Evolutionary conservation across 2,797 vertebrate genomes (phyloP), one percentile per base, ranked within the genome.

Genomic region (Coluber constrictor): DNA sequence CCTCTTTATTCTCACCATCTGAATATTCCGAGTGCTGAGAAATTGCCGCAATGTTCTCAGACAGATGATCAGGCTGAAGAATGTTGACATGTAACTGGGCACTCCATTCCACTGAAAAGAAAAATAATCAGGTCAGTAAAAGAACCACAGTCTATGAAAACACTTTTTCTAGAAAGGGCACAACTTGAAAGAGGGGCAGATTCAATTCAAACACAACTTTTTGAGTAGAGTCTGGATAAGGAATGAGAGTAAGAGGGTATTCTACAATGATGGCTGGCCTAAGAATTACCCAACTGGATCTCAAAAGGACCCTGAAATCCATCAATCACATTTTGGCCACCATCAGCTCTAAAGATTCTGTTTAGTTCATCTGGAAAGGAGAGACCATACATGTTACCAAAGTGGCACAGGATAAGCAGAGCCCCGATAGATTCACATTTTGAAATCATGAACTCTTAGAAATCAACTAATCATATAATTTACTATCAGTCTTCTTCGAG

Each of bases 21-120:
- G 98, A 98, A 93, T 96, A 96, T 93, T 94, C 97, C 0, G 97
- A 95, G 87, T 97, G 96, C 93, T 89, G 96, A 32, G 98, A 98
- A 97, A 99, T 96, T 11, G 98, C 99, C 11, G 98, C 99, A 94
- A 99, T 97, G 93, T 99, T 97, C 93, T 99, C 99, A 56, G 99
- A 99, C 83, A 98, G 95, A 0, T 98, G 98, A 96, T 99, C 99
- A 0, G 98, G 96, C 74, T 98, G 97, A 96, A 99, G 97, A 94
- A 98, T 94, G 1, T 95, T 96, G 54, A 98, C 20, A 0, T 98
- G 97, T 97, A 99, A 97, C n/a, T 98, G 97, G 7, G 98, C 98
- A 94, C 97, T 99, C 99, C 99, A 99, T 93, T 99, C 98, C 98
- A 99, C 99, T 99, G 97, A 1, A 95, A 96, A 83, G 3, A 88